Conservation (phyloP, 2,113 vertebrate genomes). For the Salvator merianae region DNA sequence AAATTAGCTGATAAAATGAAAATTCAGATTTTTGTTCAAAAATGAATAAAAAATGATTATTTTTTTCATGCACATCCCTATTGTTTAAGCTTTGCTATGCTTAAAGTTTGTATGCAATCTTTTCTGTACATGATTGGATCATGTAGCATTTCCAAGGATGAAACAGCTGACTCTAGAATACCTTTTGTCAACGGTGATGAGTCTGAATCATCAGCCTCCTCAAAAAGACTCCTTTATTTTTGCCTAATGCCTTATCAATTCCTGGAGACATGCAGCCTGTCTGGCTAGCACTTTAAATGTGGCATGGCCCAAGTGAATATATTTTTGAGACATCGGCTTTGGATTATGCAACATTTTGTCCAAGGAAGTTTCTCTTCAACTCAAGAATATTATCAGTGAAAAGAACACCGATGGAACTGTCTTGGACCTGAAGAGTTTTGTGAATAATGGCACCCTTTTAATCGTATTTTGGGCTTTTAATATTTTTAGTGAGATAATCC, state of each 20-base stretch:
- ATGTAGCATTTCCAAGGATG: neutral
- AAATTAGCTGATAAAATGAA: too few relatives aligned
- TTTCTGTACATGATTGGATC: too few relatives aligned
- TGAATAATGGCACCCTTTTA: constrained; percentile 30
- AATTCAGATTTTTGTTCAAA: too few relatives aligned
- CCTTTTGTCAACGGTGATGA: neutral
- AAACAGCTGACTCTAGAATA: too few relatives aligned
- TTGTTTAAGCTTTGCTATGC: too few relatives aligned
- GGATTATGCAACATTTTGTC: constrained; percentile 3
- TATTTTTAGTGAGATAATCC: constrained; percentile 59
- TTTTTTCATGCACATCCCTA: too few relatives aligned
- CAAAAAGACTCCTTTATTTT: constrained; percentile 42
- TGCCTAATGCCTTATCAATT: constrained; percentile 49
- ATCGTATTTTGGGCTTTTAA: constrained; percentile 28
- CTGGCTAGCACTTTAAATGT: constrained; percentile 57
- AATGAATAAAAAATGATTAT: too few relatives aligned
- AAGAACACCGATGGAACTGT: neutral
- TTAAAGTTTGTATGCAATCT: too few relatives aligned
- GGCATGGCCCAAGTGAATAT: constrained; percentile 17
- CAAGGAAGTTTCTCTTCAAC: constrained; percentile 52
- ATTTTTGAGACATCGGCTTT: constrained; percentile 35
- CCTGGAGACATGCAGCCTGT: constrained; percentile 39
- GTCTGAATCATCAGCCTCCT: constrained; percentile 11
- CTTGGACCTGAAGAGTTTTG: neutral
- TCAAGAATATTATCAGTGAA: constrained; percentile 43